These are phyloP conservation scores for Falcunculus frontatus DNA, from an alignment of 2,113 vertebrate species.

Conservation along the genomic window DNA sequence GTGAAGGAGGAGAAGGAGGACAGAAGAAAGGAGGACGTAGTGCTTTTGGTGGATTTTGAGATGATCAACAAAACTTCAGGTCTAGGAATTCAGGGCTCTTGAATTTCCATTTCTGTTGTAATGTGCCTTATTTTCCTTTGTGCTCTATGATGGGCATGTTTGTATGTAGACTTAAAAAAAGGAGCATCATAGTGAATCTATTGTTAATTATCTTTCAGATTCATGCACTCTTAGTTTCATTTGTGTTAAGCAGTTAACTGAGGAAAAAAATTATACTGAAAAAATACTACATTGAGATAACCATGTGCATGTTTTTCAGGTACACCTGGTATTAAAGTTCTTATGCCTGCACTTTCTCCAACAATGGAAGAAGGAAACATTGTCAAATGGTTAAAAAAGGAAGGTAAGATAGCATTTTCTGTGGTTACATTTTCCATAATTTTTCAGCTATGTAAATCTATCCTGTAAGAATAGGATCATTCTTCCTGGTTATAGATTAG, in stretches of 20 bases:
- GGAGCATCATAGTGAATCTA: neutral
- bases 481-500: neutral
- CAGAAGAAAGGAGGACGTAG: neutral
- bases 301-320: slow-evolving; percentile 67
- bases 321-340: slow-evolving; percentile 79
- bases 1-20: neutral
- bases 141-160: neutral
- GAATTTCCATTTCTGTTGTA: neutral
- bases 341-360: slow-evolving; percentile 97
- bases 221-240: neutral
- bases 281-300: neutral
- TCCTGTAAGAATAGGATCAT: neutral
- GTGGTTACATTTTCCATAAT: neutral
- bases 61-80: neutral
- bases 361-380: slow-evolving; percentile 97
- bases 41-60: neutral
- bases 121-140: neutral
- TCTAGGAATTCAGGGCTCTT: neutral
- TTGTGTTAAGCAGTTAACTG: neutral
- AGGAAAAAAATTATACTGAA: neutral
- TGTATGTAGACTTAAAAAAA: neutral
- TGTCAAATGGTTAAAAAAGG: slow-evolving; percentile 95
- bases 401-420: slow-evolving; percentile 78
- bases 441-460: neutral
- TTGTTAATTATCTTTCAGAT: neutral